phyloP scores from a whole-genome alignment of 2,113 vertebrate genomes.

The Bagarius yarrelli region DNA sequence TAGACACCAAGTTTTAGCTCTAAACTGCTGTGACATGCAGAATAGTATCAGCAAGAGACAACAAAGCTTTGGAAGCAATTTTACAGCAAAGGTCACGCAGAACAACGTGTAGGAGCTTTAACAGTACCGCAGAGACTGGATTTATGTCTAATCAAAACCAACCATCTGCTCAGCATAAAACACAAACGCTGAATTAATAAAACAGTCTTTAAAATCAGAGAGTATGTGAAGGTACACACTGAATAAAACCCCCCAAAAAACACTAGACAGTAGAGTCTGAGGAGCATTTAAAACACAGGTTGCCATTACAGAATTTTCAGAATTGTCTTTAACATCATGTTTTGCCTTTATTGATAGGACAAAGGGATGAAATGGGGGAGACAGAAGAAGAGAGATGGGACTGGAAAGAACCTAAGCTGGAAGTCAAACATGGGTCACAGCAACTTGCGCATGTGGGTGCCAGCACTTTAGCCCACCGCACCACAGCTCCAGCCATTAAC shows the following conservation, averaged over 20 bases:
- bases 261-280: not conserved
- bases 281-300: not conserved
- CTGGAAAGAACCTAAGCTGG: no score
- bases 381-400: no score
- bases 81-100: slow-evolving; percentile 56
- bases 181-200: slow-evolving; percentile 46
- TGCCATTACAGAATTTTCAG: not conserved
- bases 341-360: no score
- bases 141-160: slow-evolving; percentile 65
- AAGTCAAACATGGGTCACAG: no score
- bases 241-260: not conserved
- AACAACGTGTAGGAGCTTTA: slow-evolving; percentile 65
- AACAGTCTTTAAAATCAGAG: slow-evolving; percentile 35
- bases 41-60: slow-evolving; percentile 50
- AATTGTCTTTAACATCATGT: no score
- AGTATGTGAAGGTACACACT: slow-evolving; percentile 24
- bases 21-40: slow-evolving; percentile 54
- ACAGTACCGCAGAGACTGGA: slow-evolving; percentile 62
- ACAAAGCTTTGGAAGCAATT: slow-evolving; percentile 58
- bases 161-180: slow-evolving; percentile 61
- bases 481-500: no score
- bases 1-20: slow-evolving; percentile 41
- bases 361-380: no score
- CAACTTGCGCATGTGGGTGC: no score
- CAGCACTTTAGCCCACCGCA: no score